phyloP scores from a whole-genome alignment of 2,797 vertebrate genomes.

The Sebastes minor region DNA sequence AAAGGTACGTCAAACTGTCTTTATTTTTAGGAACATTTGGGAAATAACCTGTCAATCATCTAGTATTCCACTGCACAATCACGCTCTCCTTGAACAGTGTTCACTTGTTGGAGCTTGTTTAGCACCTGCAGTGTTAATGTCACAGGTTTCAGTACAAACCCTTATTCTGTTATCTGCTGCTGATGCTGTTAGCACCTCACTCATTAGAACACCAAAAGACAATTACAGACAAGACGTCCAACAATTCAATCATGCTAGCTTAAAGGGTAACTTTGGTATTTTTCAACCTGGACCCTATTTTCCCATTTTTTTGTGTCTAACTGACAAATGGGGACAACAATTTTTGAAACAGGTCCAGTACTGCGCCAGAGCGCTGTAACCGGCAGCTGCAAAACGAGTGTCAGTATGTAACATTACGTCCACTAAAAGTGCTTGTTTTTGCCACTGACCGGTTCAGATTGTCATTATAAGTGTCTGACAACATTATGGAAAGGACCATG shows the following conservation, averaged over 20 bases:
- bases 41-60: not conserved
- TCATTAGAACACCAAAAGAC: not conserved
- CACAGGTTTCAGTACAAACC: not conserved
- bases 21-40: not conserved
- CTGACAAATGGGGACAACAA: no score
- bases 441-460: not conserved
- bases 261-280: not conserved
- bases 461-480: not conserved
- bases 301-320: not conserved
- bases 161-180: not conserved
- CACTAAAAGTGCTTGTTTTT: not conserved
- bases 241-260: not conserved
- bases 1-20: not conserved
- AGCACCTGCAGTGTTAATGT: not conserved
- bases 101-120: not conserved
- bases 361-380: no score
- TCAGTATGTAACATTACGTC: not conserved
- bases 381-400: no score
- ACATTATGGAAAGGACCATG: not conserved
- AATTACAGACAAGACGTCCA: not conserved
- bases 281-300: rapidly evolving
- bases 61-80: not conserved
- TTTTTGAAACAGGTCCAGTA: no score
- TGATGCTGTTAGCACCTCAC: not conserved
- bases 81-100: not conserved